A percentile compares a stretch with the other conserved stretches of the same genome.
Evolutionary conservation across 2,888 invertebrate species (phyloP).

Genomic region (Falcaria lacertinaria): DNA sequence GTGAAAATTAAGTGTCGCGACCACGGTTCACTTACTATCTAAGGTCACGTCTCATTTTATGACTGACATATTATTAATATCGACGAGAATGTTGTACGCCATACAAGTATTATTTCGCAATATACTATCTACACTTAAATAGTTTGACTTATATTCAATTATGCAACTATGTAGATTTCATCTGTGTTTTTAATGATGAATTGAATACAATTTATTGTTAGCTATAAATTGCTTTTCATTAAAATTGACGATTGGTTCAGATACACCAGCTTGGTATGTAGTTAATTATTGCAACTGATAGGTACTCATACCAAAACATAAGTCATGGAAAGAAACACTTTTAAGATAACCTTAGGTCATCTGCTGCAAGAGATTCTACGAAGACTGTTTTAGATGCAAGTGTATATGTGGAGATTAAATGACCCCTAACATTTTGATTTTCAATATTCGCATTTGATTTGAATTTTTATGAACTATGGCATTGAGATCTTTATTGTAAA

Average conservation of each 20-base stretch:
- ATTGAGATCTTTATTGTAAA: no score
- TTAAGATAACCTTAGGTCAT: not conserved
- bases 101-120: constrained; percentile 58
- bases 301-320: not conserved
- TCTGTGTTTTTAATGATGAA: not conserved
- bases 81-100: constrained; percentile 58
- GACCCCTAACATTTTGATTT: no score
- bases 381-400: no score
- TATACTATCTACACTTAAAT: constrained; percentile 13
- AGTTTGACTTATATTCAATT: constrained; percentile 7
- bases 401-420: no score
- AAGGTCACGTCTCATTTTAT: constrained; percentile 72
- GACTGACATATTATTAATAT: constrained; percentile 73
- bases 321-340: not conserved
- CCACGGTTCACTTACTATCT: constrained; percentile 64
- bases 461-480: no score
- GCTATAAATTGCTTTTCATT: no score
- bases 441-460: no score
- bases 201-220: constrained; percentile 6
- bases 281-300: not conserved
- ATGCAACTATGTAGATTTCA: constrained; percentile 7
- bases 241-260: no score
- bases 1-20: constrained; percentile 74
- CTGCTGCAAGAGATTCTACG: not conserved
- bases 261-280: no score